phyloP scores from a whole-genome alignment of 2,113 vertebrate species.

The Dolichotis patagonum region DNA sequence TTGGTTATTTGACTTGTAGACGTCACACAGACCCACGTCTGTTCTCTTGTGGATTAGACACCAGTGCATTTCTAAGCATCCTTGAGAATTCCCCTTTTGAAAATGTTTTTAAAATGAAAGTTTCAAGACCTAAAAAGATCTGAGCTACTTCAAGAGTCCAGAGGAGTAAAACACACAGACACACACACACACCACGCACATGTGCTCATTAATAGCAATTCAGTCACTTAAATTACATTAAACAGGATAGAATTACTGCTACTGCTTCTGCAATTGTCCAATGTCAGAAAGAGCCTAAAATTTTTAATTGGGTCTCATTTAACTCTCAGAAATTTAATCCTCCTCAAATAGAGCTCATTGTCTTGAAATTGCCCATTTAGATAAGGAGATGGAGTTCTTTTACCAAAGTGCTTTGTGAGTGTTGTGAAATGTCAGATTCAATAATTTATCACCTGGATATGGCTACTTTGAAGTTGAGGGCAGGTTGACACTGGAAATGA shows the following conservation, averaged over 20 bases:
- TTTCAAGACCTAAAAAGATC: not conserved
- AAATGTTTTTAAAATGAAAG: slow-evolving; percentile 38
- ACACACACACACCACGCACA: not conserved
- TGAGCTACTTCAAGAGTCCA: not conserved
- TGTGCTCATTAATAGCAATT: not conserved
- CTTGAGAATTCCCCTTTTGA: not conserved
- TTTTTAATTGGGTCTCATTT: slow-evolving; percentile 58
- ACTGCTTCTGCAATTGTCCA: slow-evolving; percentile 38
- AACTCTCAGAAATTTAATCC: slow-evolving; percentile 50
- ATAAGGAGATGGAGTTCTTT: slow-evolving; percentile 39
- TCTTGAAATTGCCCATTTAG: slow-evolving; percentile 52
- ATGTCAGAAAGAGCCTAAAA: slow-evolving; percentile 32
- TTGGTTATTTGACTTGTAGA: not conserved
- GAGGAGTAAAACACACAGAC: not conserved
- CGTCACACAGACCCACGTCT: not conserved
- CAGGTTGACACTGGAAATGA: slow-evolving; percentile 13
- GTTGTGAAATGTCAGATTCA: slow-evolving; percentile 65
- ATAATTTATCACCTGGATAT: slow-evolving; percentile 68
- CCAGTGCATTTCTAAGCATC: not conserved
- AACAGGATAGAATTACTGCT: not conserved
- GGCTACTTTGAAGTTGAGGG: slow-evolving; percentile 45
- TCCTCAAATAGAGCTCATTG: slow-evolving; percentile 49
- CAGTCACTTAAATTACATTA: slow-evolving; percentile 12
- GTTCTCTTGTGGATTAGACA: not conserved
- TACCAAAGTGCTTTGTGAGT: slow-evolving; percentile 34